phyloP scores from a whole-genome alignment of 2,888 invertebrate species.

The Galerucella nymphaeae region DNA sequence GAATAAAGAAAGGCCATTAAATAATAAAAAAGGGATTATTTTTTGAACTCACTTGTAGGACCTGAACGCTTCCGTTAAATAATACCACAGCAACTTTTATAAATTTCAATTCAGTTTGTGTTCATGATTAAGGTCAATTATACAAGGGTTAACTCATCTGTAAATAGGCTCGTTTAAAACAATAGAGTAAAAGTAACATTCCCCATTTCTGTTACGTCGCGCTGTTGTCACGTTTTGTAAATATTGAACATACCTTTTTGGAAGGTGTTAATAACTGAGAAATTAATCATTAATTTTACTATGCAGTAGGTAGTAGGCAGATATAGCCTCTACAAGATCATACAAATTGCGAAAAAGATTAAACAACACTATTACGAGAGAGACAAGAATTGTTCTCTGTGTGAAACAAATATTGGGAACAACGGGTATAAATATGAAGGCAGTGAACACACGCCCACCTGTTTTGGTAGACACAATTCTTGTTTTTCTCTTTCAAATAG shows the following conservation, averaged over 20 bases:
- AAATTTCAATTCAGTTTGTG: slow-evolving; percentile 41
- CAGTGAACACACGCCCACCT: too few relatives aligned
- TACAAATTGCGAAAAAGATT: too few relatives aligned
- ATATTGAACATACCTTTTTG: neutral
- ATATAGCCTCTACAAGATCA: too few relatives aligned
- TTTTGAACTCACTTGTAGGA: slow-evolving; percentile 10
- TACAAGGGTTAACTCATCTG: slow-evolving; percentile 46
- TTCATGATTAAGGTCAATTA: slow-evolving; percentile 47
- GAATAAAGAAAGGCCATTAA: neutral
- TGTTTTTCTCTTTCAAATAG: too few relatives aligned
- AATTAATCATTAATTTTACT: too few relatives aligned
- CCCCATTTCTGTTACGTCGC: slow-evolving; percentile 25
- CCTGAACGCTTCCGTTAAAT: slow-evolving; percentile 34
- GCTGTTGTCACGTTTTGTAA: slow-evolving; percentile 18
- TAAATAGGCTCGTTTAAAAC: slow-evolving; percentile 50
- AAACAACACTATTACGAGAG: too few relatives aligned
- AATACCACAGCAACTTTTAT: slow-evolving; percentile 34
- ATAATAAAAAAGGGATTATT: neutral
- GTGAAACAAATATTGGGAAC: too few relatives aligned
- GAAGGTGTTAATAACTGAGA: too few relatives aligned
- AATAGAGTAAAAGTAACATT: slow-evolving; percentile 48
- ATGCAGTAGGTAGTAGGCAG: too few relatives aligned
- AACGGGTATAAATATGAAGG: too few relatives aligned
- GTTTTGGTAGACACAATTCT: too few relatives aligned
- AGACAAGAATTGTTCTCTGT: too few relatives aligned